Evolutionary conservation across 2,113 vertebrate species (phyloP).

Genomic region (Caretta caretta): DNA sequence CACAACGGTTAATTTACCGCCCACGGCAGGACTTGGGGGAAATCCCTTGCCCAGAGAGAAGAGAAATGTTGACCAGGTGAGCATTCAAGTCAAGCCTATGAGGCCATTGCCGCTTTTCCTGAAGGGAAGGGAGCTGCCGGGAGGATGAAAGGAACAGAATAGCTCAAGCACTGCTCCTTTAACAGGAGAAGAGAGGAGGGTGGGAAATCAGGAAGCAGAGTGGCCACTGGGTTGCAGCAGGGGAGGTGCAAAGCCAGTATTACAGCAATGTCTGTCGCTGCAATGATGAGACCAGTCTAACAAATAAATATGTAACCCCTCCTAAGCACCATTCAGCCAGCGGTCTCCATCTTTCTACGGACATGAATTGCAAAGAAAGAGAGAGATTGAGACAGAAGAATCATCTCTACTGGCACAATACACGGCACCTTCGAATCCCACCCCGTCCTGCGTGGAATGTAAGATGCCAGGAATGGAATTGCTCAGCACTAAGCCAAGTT

Average conservation of each 20-base stretch:
- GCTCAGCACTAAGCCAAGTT: background rate
- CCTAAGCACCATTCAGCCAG: background rate
- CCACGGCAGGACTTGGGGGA: background rate
- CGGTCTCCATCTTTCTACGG: background rate
- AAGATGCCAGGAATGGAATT: background rate
- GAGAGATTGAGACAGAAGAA: background rate
- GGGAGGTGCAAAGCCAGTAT: background rate
- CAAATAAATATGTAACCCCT: background rate
- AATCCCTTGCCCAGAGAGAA: background rate
- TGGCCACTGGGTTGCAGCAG: background rate
- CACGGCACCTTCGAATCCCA: background rate
- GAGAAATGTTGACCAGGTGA: fast-evolving
- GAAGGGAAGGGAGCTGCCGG: background rate
- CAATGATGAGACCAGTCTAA: background rate
- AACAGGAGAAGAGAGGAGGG: background rate
- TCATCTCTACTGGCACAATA: background rate
- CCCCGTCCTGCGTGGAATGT: background rate
- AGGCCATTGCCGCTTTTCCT: background rate
- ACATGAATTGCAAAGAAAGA: background rate
- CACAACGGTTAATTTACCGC: background rate
- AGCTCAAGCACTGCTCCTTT: background rate
- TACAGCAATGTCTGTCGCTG: background rate
- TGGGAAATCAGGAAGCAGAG: background rate
- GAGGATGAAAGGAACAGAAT: background rate
- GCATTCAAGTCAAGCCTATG: fast-evolving